phyloP scores from a whole-genome alignment of 2,113 vertebrate species.

The Silurus glanis region DNA sequence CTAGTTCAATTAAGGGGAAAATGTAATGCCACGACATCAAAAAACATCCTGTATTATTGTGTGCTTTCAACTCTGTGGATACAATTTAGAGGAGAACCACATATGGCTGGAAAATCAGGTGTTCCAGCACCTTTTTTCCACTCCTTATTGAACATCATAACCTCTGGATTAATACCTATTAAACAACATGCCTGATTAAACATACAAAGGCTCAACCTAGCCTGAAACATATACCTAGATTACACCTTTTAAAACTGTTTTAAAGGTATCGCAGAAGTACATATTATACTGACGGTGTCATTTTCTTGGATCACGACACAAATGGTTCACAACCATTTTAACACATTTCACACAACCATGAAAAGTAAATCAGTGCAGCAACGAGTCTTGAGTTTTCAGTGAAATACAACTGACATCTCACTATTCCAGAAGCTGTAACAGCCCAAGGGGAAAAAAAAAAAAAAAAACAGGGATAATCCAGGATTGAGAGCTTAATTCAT shows the following conservation, averaged over 20 bases:
- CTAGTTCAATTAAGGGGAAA: no score
- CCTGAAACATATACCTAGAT: neutral
- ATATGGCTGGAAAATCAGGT: no score
- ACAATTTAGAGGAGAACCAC: no score
- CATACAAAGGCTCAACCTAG: neutral
- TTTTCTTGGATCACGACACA: neutral
- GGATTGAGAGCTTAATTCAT: slow-evolving; percentile 12
- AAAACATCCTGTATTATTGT: no score
- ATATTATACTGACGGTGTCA: neutral
- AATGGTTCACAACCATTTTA: neutral
- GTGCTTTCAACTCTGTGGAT: no score
- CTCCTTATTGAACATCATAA: neutral
- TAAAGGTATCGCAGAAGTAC: neutral
- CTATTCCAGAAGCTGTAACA: slow-evolving; percentile 7
- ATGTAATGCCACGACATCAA: no score
- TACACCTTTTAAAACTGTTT: neutral
- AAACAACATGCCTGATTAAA: neutral
- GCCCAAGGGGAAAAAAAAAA: slow-evolving; percentile 14
- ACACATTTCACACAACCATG: neutral
- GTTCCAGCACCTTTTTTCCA: neutral
- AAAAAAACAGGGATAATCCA: slow-evolving; percentile 15
- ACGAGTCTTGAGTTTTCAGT: neutral
- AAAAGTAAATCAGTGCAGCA: neutral
- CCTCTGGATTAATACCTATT: neutral
- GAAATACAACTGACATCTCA: neutral